A percentile compares a stretch with the other conserved stretches of the same genome.
phyloP scores from a whole-genome alignment of 2,797 vertebrate species.

The Malurus splendens region DNA sequence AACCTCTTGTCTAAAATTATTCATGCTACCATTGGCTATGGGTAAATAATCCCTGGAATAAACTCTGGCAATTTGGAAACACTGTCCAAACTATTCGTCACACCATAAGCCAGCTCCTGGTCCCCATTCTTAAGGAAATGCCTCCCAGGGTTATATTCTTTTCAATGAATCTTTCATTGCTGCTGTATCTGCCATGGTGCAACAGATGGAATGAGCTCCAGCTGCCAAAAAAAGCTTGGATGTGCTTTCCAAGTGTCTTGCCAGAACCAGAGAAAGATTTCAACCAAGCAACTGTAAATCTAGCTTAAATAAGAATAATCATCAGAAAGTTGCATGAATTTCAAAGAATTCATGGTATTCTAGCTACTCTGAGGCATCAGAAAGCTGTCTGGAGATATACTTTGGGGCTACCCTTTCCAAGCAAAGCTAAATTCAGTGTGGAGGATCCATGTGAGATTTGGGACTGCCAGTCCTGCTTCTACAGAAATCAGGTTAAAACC shows the following conservation, averaged over 20 bases:
- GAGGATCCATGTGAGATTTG: background rate
- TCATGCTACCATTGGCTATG: background rate
- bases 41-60: background rate
- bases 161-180: background rate
- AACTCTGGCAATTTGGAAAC: background rate
- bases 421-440: background rate
- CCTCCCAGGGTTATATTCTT: background rate
- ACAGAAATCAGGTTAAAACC: background rate
- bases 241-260: background rate
- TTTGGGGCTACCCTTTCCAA: background rate
- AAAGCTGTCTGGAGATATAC: background rate
- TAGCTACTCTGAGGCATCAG: background rate
- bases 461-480: background rate
- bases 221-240: background rate
- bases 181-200: background rate
- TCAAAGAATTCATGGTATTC: background rate
- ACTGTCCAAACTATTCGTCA: background rate
- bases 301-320: background rate
- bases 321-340: background rate
- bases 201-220: background rate
- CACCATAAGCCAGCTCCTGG: background rate
- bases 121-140: background rate
- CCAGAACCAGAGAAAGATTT: background rate
- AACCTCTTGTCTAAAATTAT: background rate
- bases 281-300: background rate